These are phyloP conservation scores for Tribolium castaneum DNA, from an alignment of 1,140 invertebrate species.

Conservation along the genomic window DNA sequence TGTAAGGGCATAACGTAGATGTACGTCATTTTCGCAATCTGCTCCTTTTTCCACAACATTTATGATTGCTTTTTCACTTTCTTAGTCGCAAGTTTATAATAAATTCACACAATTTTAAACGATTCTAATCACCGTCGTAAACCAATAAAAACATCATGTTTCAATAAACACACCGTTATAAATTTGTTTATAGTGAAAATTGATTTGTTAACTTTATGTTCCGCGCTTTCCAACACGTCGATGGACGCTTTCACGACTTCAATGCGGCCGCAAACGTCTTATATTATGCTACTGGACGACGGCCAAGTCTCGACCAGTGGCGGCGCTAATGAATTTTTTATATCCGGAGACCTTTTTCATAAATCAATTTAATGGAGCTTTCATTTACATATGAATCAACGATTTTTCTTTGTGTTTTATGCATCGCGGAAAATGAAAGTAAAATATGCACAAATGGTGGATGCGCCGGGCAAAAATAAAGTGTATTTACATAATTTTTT, in stretches of 20 bases:
- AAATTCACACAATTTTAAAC: background rate
- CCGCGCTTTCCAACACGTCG: slow-evolving; percentile 33
- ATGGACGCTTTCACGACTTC: slow-evolving; percentile 49
- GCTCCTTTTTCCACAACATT: slow-evolving; percentile 25
- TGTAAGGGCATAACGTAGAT: slow-evolving; percentile 63
- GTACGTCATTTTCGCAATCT: slow-evolving; percentile 60
- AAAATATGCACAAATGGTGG: background rate
- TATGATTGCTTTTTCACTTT: background rate
- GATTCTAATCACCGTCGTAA: background rate
- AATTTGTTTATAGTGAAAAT: slow-evolving; percentile 1
- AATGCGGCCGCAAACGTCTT: slow-evolving; percentile 51
- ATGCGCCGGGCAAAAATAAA: background rate
- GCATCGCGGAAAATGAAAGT: no score
- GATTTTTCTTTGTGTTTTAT: background rate
- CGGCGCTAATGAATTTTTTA: slow-evolving; percentile 36
- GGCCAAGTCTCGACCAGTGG: slow-evolving; percentile 47
- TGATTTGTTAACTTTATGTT: slow-evolving; percentile 25
- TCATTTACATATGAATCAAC: background rate
- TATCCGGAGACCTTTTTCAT: background rate
- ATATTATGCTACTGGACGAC: slow-evolving; percentile 47
- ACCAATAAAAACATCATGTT: background rate
- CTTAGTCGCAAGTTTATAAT: background rate
- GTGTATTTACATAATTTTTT: no score
- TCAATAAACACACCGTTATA: background rate
- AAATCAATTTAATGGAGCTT: slow-evolving; percentile 17